These are phyloP conservation scores for Cerastis leucographa DNA, from an alignment of 2,888 invertebrate species.

Conservation along the genomic window DNA sequence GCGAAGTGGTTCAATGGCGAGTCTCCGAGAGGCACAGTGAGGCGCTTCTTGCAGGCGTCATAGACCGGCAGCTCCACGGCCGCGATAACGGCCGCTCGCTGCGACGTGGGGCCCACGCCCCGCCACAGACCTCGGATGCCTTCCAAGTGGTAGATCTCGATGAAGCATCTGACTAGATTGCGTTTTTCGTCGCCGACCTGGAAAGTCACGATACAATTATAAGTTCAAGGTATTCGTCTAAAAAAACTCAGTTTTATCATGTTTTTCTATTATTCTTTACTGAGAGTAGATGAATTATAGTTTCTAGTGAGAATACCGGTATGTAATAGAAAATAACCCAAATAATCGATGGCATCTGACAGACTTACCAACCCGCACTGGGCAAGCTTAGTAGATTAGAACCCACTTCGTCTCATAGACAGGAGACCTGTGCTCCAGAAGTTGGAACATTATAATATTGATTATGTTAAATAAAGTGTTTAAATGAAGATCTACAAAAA, in stretches of 20 bases:
- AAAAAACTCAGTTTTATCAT: too few species aligned
- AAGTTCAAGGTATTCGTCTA: neutral
- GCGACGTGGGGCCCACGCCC: conserved; percentile 98
- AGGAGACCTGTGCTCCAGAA: neutral
- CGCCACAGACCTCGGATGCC: conserved; percentile 97
- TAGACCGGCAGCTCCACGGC: conserved; percentile 98
- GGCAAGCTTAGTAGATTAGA: neutral
- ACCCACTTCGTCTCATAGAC: neutral
- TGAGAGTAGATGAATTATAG: neutral
- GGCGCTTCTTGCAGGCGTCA: conserved; percentile 95
- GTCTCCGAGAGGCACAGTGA: conserved; percentile 94
- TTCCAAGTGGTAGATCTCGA: conserved; percentile 95
- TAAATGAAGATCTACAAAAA: neutral
- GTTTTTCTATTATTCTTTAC: neutral
- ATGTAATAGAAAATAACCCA: neutral
- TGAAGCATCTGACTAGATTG: conserved; percentile 94
- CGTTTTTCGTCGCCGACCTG: conserved; percentile 91
- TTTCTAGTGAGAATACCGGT: neutral
- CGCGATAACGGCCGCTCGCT: conserved; percentile 97
- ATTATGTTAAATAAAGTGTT: neutral
- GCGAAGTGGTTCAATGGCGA: conserved; percentile 96
- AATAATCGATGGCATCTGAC: neutral
- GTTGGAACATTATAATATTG: neutral
- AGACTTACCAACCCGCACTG: neutral
- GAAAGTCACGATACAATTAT: neutral